Evolutionary conservation across 2,888 invertebrate genomes (phyloP), one percentile per base, ranked within the genome.

Genomic region (Lasioglossum lativentre): DNA sequence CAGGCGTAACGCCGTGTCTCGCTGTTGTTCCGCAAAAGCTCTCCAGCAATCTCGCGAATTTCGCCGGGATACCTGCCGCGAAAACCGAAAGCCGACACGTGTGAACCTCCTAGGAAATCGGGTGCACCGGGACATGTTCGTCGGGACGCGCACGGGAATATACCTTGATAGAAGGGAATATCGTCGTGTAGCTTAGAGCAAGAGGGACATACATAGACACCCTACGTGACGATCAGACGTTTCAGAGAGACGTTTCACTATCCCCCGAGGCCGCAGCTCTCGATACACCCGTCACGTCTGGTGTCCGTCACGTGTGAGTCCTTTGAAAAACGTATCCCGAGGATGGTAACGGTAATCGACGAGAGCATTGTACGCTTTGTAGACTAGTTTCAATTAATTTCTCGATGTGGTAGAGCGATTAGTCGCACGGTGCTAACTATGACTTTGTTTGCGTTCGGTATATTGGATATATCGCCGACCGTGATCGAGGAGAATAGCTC

Each of bases 1-100:
- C 90, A 86, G 90, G 89, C 88, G 89, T 87, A 87, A 86, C 91
- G 89, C 83, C 89, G 88, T 75, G 75, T 83, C 78, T 84, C 78
- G 84, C 82, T 86, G 89, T 77, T 73, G 86, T 82, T 84, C 52
- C 79, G 86, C 70, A 71, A 83, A 88, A 86, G 83, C 88, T 85
- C 85, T 82, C 87, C 83, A 83, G 68, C 68, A 80, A 38, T 47
- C 30, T 45, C 38, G 27, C 59, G 80, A 66, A 71, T 38, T 75
- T 78, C 27, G 71, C 47, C 71, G 52, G 42, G 63, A 78, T 75
- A 23, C 52, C 16, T 30, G 38, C 47, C 40, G 40, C 70, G 75
- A 63, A 34, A 70, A 66, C 30, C 45, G 14, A 45, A 45, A 16
- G 45, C 30, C 68, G 76, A 76, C 86, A 84, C 86, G 86, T 86